Evolutionary conservation across 2,113 vertebrate species (phyloP), one percentile per base, ranked within the genome.

Genomic region (Marcusenius ussheri): DNA sequence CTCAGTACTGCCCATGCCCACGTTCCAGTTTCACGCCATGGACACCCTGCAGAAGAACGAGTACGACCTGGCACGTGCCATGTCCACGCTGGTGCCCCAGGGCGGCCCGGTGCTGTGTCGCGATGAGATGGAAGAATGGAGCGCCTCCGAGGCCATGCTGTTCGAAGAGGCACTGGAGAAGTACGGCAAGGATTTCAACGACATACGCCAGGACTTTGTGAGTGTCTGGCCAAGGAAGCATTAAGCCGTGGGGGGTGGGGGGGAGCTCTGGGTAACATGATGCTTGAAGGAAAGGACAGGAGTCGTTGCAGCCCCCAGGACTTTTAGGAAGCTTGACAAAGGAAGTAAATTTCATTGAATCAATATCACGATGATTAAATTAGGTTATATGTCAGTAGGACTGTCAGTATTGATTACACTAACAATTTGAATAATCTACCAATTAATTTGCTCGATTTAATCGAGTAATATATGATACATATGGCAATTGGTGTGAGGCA

Each of bases 101-200:
- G 98, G 97, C 0, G 97, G 97, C 0, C 98, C 98, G 0, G 98
- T 98, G 90, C 94, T 98, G 1, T 98, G 98, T 91, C 96, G 98
- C 0, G 98, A 98, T 31, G 98, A 98, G 95, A 98, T 98, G 98
- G 98, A 98, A 91, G 98, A 98, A 89, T 98, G 98, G 98, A 98
- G 97, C 1, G 97, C 98, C 19, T 98, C 97, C 0, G 97, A 98
- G 92, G 98, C 98, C 91, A 98, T 98, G 97, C 94, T 98, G 0
- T 98, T 98, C 10, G 98, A 98, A 89, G 98, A 98, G 92, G 98
- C 98, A 0, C 94, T 98, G 88, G 98, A 98, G 91, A 98, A 98
- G 91, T 98, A 98, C 0, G 97, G 97, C 90, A 98, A 98, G 91
- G 97, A 98, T 90, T 98, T 98, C 93, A 98, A 97, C 7, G 98